Percentiles rank a stretch among this genome's conserved stretches.
Conservation (phyloP, 2,113 vertebrate species). For the Pluvianellus socialis region DNA sequence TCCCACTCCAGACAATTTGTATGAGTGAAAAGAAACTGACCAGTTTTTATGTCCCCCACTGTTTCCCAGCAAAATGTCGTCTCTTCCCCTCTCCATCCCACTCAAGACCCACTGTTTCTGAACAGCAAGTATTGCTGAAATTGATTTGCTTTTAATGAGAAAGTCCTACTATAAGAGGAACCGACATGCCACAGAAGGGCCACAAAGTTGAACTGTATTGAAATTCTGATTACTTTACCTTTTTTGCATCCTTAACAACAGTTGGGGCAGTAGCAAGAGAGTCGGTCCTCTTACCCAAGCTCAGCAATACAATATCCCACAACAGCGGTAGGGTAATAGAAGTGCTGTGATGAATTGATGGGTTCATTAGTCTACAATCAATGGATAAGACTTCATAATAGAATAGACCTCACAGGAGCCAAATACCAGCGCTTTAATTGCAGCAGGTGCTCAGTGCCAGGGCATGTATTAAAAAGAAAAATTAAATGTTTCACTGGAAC, state of each 20-base stretch:
- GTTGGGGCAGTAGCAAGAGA: background rate
- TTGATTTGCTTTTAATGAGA: background rate
- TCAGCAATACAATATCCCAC: slow-evolving; percentile 22
- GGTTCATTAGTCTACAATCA: slow-evolving; percentile 68
- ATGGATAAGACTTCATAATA: slow-evolving; percentile 59
- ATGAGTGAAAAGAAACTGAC: rapidly evolving
- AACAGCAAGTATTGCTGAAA: background rate
- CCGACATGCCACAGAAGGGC: background rate
- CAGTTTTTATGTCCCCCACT: background rate
- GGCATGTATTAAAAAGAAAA: slow-evolving; percentile 38
- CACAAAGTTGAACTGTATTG: slow-evolving; percentile 7
- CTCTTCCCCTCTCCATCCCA: background rate
- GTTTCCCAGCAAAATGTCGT: background rate
- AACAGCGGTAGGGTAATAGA: slow-evolving; percentile 53
- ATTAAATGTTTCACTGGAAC: slow-evolving; percentile 11
- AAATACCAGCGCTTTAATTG: slow-evolving; percentile 65
- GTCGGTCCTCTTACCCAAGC: background rate
- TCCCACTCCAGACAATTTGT: background rate
- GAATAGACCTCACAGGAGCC: slow-evolving; percentile 49
- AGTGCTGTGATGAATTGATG: slow-evolving; percentile 69
- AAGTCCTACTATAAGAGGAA: background rate
- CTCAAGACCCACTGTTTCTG: background rate
- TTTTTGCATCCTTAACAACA: background rate
- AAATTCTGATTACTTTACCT: slow-evolving; percentile 35
- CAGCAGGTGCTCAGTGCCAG: slow-evolving; percentile 40